Evolutionary conservation across 2,888 invertebrate species (phyloP).

Genomic region (Aproaerema taeniolella): DNA sequence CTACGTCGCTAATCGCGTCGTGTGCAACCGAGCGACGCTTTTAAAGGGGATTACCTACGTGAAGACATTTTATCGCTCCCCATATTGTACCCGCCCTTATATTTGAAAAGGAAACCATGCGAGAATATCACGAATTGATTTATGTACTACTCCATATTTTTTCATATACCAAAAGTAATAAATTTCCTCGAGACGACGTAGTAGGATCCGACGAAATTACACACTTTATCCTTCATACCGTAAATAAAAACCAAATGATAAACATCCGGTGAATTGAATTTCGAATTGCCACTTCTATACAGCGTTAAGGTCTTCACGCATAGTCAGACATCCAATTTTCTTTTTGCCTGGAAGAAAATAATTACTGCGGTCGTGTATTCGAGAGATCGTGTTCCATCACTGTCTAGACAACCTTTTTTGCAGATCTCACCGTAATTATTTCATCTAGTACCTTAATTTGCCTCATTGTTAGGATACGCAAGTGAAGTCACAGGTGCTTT

Average conservation of each 20-base stretch:
- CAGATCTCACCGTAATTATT: slow-evolving; percentile 5
- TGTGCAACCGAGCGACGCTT: slow-evolving; percentile 14
- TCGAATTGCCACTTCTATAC: too few relatives aligned
- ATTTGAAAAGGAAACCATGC: slow-evolving; percentile 6
- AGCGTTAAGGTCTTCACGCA: background rate
- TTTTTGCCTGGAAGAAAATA: slow-evolving; percentile 6
- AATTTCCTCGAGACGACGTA: slow-evolving; percentile 2
- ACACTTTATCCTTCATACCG: slow-evolving; percentile 4
- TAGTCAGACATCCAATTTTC: background rate
- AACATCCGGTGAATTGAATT: slow-evolving; percentile 8
- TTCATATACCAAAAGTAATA: slow-evolving; percentile 3
- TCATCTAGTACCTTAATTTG: slow-evolving; percentile 4
- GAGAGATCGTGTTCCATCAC: slow-evolving; percentile 11
- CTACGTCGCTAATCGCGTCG: slow-evolving; percentile 19
- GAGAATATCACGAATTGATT: slow-evolving; percentile 8
- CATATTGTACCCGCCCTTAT: slow-evolving; percentile 5
- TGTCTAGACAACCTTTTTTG: slow-evolving; percentile 7
- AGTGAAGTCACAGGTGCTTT: slow-evolving; percentile 29
- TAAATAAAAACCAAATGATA: slow-evolving; percentile 10
- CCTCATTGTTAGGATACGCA: slow-evolving; percentile 4
- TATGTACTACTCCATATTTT: slow-evolving; percentile 7
- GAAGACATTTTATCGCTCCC: slow-evolving; percentile 14
- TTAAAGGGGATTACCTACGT: slow-evolving; percentile 13
- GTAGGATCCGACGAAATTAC: slow-evolving; percentile 9
- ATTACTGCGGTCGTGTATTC: slow-evolving; percentile 4